phyloP scores from a whole-genome alignment of 2,888 invertebrate species.

The Electrophaes corylata region DNA sequence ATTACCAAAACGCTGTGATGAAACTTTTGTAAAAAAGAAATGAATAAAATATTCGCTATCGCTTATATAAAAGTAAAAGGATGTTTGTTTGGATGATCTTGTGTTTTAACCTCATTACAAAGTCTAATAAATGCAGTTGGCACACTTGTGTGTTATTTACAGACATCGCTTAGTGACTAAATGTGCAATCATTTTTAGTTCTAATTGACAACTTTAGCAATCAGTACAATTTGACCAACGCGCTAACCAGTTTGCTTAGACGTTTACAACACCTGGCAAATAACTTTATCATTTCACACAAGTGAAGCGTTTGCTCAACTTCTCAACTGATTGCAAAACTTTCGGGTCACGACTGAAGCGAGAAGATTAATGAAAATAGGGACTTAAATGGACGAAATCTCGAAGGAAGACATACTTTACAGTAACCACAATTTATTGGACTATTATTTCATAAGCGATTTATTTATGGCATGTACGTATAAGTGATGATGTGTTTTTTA shows the following conservation, averaged over 20 bases:
- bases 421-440: conserved; percentile 10
- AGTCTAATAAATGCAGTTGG: conserved; percentile 2
- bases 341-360: conserved; percentile 30
- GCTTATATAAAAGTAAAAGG: conserved; percentile 21
- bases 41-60: conserved; percentile 3
- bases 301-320: conserved; percentile 47
- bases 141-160: conserved; percentile 15
- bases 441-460: background rate
- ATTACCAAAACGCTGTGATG: conserved; percentile 8
- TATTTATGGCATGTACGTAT: no score
- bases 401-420: conserved; percentile 4
- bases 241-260: conserved; percentile 36
- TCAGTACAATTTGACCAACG: conserved; percentile 30
- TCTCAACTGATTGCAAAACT: conserved; percentile 46
- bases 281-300: conserved; percentile 50
- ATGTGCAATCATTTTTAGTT: conserved; percentile 24
- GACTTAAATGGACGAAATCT: conserved; percentile 23
- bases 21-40: conserved; percentile 16
- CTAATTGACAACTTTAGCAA: conserved; percentile 36
- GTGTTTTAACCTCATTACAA: background rate
- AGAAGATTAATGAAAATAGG: conserved; percentile 33
- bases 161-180: conserved; percentile 13
- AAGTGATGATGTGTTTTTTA: background rate
- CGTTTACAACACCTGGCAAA: conserved; percentile 40
- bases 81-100: no score